These are phyloP conservation scores for Centropristis striata DNA, from an alignment of 2,113 vertebrate species.

Conservation along the genomic window DNA sequence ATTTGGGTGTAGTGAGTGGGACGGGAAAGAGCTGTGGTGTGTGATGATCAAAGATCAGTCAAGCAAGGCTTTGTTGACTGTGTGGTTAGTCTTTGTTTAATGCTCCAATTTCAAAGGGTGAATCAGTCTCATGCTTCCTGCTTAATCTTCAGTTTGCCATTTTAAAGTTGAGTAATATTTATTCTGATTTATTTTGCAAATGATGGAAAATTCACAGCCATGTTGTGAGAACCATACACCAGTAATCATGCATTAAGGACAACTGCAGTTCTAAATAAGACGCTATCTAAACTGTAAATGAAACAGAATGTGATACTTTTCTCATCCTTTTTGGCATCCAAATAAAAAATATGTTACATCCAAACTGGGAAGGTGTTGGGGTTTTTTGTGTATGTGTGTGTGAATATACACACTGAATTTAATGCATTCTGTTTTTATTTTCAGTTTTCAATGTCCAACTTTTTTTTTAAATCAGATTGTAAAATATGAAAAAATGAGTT, in stretches of 20 bases:
- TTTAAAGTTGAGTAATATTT: background rate
- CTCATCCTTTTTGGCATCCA: too few species aligned
- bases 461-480: too few species aligned
- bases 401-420: too few species aligned
- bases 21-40: conserved; percentile 23
- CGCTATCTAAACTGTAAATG: too few species aligned
- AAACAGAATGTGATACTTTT: too few species aligned
- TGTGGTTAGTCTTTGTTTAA: conserved; percentile 15
- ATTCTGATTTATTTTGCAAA: background rate
- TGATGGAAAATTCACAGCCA: background rate
- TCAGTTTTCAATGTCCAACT: too few species aligned
- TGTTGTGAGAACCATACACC: background rate
- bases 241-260: background rate
- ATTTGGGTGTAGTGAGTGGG: conserved; percentile 4
- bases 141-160: background rate
- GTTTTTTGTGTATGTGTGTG: too few species aligned
- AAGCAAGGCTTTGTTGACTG: background rate
- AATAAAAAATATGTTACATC: too few species aligned
- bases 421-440: too few species aligned
- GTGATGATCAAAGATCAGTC: conserved; percentile 33
- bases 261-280: too few species aligned
- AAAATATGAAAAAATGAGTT: background rate
- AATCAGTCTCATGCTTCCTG: conserved; percentile 6
- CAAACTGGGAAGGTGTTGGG: too few species aligned
- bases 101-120: conserved; percentile 28